Percentiles rank a stretch among this genome's conserved stretches.
Evolutionary conservation across 35 echinoderm and acorn worm species (phyloP).

Genomic region (Apostichopus japonicus): DNA sequence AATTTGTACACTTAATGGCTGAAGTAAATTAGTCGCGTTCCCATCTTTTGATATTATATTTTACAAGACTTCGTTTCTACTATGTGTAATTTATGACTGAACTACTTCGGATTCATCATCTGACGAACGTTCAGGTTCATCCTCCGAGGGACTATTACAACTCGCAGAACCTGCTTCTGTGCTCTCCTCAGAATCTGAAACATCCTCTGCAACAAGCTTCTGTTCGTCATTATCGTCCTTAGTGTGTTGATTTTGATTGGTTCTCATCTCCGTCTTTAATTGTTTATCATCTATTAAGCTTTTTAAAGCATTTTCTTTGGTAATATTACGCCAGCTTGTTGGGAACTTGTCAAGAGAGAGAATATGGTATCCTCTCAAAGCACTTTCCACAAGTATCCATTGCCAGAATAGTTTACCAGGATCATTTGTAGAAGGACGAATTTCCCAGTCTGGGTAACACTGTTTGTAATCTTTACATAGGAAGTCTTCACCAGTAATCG

Average conservation of each 20-base stretch:
- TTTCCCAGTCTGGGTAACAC: not conserved
- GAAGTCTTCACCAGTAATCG: not conserved
- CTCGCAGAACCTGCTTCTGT: not conserved
- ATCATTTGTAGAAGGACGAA: not conserved
- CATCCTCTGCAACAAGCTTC: not conserved
- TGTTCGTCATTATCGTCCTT: too few relatives aligned
- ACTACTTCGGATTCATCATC: too few relatives aligned
- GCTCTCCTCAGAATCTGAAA: not conserved
- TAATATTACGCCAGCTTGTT: not conserved
- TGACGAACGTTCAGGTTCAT: too few relatives aligned
- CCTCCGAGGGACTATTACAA: not conserved
- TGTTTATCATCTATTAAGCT: not conserved
- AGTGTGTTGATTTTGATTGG: too few relatives aligned
- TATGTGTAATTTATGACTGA: too few relatives aligned
- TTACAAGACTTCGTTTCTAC: too few relatives aligned
- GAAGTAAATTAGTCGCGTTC: too few relatives aligned
- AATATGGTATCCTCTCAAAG: too few relatives aligned
- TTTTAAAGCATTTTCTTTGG: not conserved
- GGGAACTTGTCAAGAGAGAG: too few relatives aligned
- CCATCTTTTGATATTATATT: too few relatives aligned
- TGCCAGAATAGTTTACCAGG: conserved; percentile 7
- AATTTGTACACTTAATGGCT: too few relatives aligned
- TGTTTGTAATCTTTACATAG: not conserved
- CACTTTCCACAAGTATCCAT: not conserved
- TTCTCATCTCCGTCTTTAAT: not conserved